These are phyloP conservation scores for Marronus borbonicus DNA, from an alignment of 2,888 invertebrate genomes.

Conservation along the genomic window DNA sequence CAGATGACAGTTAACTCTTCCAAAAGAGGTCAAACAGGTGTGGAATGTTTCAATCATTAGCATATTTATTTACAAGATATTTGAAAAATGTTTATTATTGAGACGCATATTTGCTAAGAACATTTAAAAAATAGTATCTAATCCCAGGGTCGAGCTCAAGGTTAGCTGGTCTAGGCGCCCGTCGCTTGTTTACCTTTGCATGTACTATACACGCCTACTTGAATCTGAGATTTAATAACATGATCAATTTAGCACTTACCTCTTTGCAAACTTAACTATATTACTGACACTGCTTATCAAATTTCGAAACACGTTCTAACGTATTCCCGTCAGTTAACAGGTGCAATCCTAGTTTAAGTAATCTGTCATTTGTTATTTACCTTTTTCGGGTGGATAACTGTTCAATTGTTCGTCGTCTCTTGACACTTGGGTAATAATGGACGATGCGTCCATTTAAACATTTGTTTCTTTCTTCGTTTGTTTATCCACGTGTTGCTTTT, in stretches of 20 bases:
- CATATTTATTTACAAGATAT: constrained; percentile 55
- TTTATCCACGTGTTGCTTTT: constrained; percentile 57
- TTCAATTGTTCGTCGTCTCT: constrained; percentile 97
- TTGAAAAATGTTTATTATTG: constrained; percentile 58
- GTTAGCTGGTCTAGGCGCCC: constrained; percentile 62
- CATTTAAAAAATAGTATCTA: constrained; percentile 58
- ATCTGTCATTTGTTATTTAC: constrained; percentile 74
- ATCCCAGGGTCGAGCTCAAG: constrained; percentile 65
- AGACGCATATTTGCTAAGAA: constrained; percentile 59
- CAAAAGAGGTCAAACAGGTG: constrained; percentile 66
- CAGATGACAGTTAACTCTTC: constrained; percentile 57
- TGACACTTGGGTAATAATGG: constrained; percentile 98
- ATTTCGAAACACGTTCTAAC: constrained; percentile 40
- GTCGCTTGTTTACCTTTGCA: constrained; percentile 63
- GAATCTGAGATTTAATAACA: constrained; percentile 51
- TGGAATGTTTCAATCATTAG: constrained; percentile 58
- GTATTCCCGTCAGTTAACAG: constrained; percentile 54
- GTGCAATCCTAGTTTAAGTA: constrained; percentile 56
- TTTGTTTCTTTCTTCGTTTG: constrained; percentile 71
- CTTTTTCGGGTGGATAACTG: constrained; percentile 94
- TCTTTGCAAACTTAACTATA: constrained; percentile 35
- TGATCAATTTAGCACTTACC: constrained; percentile 44
- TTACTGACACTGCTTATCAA: constrained; percentile 30
- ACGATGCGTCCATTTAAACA: constrained; percentile 97
- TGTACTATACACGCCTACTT: constrained; percentile 65